Evolutionary conservation across 2,888 invertebrate species (phyloP).

Genomic region (Scelioninae gen. 1): DNA sequence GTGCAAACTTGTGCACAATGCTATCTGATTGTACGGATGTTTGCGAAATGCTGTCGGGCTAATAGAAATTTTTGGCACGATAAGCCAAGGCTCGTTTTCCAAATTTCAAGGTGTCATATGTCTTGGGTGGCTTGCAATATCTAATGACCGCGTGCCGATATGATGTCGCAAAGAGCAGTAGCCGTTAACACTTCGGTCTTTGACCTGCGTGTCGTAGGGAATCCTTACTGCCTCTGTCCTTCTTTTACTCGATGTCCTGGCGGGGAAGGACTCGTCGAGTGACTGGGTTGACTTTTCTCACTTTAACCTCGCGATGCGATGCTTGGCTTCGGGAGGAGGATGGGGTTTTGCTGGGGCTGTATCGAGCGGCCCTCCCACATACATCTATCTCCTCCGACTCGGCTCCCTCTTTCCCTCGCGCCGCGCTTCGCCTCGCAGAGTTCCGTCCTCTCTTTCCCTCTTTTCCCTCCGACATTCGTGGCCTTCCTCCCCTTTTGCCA

Average conservation of each 20-base stretch:
- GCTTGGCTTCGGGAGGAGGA: constrained; percentile 82
- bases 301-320: constrained; percentile 84
- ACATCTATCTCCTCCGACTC: constrained; percentile 84
- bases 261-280: constrained; percentile 80
- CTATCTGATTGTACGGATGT: constrained; percentile 43
- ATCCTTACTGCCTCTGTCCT: constrained; percentile 69
- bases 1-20: constrained; percentile 55
- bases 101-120: constrained; percentile 35
- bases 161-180: constrained; percentile 47
- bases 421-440: constrained; percentile 69
- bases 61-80: constrained; percentile 56
- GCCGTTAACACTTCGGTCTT: constrained; percentile 72
- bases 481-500: constrained; percentile 80
- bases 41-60: constrained; percentile 39
- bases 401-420: constrained; percentile 75
- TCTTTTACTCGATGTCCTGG: constrained; percentile 76
- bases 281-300: constrained; percentile 84
- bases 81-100: constrained; percentile 31
- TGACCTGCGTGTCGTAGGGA: constrained; percentile 74
- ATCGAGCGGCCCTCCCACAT: constrained; percentile 84
- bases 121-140: constrained; percentile 15
- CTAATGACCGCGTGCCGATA: constrained; percentile 39
- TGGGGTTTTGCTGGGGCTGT: constrained; percentile 84
- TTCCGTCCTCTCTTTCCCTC: constrained; percentile 79
- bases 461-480: constrained; percentile 82